Conservation (phyloP, 2,888 invertebrate species). For the Drosophila kanekoi region DNA sequence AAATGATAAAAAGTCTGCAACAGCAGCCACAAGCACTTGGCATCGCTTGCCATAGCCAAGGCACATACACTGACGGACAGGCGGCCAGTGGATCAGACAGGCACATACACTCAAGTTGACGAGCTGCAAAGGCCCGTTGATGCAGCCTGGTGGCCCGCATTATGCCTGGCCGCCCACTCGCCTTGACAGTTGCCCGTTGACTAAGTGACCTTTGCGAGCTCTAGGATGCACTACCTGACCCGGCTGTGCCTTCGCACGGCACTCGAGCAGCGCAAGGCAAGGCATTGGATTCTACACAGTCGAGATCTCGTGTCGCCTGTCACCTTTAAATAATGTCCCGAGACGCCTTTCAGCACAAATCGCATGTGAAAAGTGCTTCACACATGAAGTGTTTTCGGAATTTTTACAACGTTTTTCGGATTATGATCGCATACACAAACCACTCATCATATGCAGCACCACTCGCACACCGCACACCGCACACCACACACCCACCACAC, state of each 20-base stretch:
- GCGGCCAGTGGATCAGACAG: conserved; percentile 28
- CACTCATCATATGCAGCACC: conserved; percentile 39
- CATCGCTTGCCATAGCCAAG: conserved; percentile 28
- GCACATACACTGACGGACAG: conserved; percentile 15
- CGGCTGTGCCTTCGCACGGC: conserved; percentile 45
- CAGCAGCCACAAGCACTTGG: conserved; percentile 57
- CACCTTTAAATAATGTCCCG: conserved; percentile 83
- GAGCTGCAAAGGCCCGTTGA: conserved; percentile 46
- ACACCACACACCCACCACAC: conserved; percentile 13
- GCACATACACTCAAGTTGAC: conserved; percentile 65
- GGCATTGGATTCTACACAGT: conserved; percentile 23
- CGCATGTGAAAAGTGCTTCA: conserved; percentile 82
- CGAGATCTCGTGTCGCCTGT: conserved; percentile 75
- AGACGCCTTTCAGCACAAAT: conserved; percentile 83
- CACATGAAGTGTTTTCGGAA: conserved; percentile 73
- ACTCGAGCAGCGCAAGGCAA: conserved; percentile 18
- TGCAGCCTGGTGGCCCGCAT: conserved; percentile 22
- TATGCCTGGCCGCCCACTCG: conserved; percentile 30
- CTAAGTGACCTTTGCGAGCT: conserved; percentile 75
- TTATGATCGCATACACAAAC: conserved; percentile 63
- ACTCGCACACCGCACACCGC: conserved; percentile 16
- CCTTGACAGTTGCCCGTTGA: conserved; percentile 67
- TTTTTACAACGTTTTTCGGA: conserved; percentile 65
- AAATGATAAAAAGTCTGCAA: conserved; percentile 1
- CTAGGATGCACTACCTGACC: conserved; percentile 62